Conservation (phyloP, 1,140 invertebrate species). For the Theocolax elegans region DNA sequence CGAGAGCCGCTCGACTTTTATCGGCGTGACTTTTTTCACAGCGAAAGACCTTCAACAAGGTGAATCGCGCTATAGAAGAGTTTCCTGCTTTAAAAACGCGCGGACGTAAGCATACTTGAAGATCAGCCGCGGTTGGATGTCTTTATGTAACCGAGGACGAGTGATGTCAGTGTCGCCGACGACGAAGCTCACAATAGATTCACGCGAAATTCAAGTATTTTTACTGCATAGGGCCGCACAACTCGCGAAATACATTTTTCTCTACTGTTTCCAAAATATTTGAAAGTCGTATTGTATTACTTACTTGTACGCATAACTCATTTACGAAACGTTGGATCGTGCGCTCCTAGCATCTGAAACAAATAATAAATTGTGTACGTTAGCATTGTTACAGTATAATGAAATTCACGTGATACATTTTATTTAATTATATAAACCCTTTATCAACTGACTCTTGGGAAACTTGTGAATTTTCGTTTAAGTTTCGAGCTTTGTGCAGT, state of each 20-base stretch:
- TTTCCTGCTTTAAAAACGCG: conserved; percentile 9
- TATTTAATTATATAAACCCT: too few relatives aligned
- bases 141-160: conserved; percentile 60
- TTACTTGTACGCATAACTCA: conserved; percentile 43
- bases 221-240: too few relatives aligned
- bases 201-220: not conserved
- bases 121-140: conserved; percentile 32
- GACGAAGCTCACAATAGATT: conserved; percentile 43
- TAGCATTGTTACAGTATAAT: too few relatives aligned
- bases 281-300: conserved; percentile 3
- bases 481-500: too few relatives aligned
- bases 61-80: conserved; percentile 9
- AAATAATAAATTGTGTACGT: too few relatives aligned
- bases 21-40: not conserved
- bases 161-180: conserved; percentile 54
- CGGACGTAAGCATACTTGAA: not conserved
- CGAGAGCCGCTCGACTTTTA: not conserved
- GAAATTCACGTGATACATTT: too few relatives aligned
- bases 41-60: not conserved
- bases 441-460: too few relatives aligned
- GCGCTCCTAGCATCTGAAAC: conserved; percentile 22
- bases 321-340: conserved; percentile 25
- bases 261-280: too few relatives aligned
- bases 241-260: too few relatives aligned
- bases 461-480: too few relatives aligned